These are phyloP conservation scores for Xestia sexstrigata DNA, from an alignment of 2,888 invertebrate genomes.

Conservation along the genomic window DNA sequence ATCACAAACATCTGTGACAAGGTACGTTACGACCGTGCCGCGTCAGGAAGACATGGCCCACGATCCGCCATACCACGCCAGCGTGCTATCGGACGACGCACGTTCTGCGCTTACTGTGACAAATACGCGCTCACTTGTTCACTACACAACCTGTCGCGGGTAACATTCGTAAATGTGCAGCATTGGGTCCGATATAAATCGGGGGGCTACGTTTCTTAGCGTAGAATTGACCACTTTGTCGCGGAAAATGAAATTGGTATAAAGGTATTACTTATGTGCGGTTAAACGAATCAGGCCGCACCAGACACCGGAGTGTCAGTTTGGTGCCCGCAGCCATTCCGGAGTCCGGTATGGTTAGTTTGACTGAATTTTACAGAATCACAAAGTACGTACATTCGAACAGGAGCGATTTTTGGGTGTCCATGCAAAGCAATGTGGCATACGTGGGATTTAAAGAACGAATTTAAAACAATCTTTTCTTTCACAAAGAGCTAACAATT, in stretches of 20 bases:
- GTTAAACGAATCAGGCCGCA: background rate
- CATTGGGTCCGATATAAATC: conserved; percentile 14
- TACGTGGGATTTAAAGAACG: background rate
- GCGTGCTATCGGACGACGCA: conserved; percentile 10
- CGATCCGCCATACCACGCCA: background rate
- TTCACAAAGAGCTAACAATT: conserved; percentile 13
- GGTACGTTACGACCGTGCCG: conserved; percentile 25
- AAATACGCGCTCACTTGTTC: conserved; percentile 48
- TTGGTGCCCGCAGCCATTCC: background rate
- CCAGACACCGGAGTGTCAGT: background rate
- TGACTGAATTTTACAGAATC: background rate
- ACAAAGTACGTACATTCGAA: background rate
- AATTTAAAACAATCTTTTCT: background rate
- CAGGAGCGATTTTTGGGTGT: background rate
- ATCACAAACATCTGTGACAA: conserved; percentile 6
- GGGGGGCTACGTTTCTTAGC: conserved; percentile 22
- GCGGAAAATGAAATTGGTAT: background rate
- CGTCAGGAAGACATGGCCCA: conserved; percentile 33
- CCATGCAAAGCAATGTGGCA: background rate
- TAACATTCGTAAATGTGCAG: conserved; percentile 27
- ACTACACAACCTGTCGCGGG: conserved; percentile 26
- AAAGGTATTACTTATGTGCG: background rate
- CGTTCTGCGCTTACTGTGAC: conserved; percentile 50
- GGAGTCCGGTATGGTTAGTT: background rate
- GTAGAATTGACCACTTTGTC: conserved; percentile 5